Percentiles rank a stretch among this genome's conserved stretches.
Conservation (phyloP, 2,797 vertebrate genomes). For the Tamandua tetradactyla region DNA sequence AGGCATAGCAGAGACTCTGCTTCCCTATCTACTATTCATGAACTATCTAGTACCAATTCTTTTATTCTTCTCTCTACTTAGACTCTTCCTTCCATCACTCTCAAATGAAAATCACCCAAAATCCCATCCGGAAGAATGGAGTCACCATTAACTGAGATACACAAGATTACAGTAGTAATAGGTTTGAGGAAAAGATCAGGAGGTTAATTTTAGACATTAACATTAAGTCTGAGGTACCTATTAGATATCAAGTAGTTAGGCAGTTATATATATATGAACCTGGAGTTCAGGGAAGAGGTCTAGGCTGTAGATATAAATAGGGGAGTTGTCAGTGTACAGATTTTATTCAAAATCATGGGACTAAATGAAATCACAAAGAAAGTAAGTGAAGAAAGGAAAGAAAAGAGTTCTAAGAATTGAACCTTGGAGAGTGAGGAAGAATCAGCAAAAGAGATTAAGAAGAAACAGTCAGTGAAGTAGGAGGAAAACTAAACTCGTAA, state of each 20-base stretch:
- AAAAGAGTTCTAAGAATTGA: conserved; percentile 35
- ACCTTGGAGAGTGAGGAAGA: background rate
- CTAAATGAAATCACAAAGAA: conserved; percentile 30
- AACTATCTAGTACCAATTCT: background rate
- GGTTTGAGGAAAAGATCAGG: conserved; percentile 23
- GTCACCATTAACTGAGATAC: conserved; percentile 39
- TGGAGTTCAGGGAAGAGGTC: background rate
- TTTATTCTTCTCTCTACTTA: background rate
- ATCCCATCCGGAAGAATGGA: conserved; percentile 5
- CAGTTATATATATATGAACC: background rate
- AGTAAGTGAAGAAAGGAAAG: conserved; percentile 20
- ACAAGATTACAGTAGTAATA: background rate
- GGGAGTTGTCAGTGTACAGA: background rate
- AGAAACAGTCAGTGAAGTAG: background rate
- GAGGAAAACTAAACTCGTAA: conserved; percentile 2
- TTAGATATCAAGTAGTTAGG: conserved; percentile 25
- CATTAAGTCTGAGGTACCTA: conserved; percentile 1
- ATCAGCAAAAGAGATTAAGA: conserved; percentile 15
- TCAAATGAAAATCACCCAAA: conserved; percentile 22
- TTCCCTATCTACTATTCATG: background rate
- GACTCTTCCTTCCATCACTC: background rate
- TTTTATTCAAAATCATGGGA: conserved; percentile 17
- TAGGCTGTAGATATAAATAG: background rate
- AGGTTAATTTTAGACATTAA: background rate
- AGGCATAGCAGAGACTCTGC: background rate